Evolutionary conservation across 2,797 vertebrate genomes (phyloP), one percentile per base, ranked within the genome.

Genomic region (Phrynocephalus guinanensis): DNA sequence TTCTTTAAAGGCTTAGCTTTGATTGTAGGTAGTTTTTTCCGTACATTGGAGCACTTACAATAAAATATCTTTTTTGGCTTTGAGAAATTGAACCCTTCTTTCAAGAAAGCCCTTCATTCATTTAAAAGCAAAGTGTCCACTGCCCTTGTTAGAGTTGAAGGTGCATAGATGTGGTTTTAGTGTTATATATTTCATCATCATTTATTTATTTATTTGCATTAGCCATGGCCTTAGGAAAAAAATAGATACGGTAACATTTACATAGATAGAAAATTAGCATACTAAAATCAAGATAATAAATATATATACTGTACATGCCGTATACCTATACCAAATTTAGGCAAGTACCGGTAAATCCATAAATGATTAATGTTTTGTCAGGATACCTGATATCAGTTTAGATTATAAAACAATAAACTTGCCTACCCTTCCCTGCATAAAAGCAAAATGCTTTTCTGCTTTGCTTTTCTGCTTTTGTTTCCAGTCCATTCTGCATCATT

Each of bases 1-100:
- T 8, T 38, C 76, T 93, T 87, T 92, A 77, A 89, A 94, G 89
- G 85, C 82, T 90, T 85, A 88, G 30, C 48, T 78, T 78, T 67
- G 73, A 67, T 1, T 3, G 0, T n/a, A 67, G 24, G 18, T 28
- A 79, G 70, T 24, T 18, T 44, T 56, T 79, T 79, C 33, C 13
- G 56, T 38, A 9, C 13, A 52, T 71, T 63, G 60, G 82, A 38
- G 60, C 8, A 18, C 24, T 75, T 85, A 33, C 63, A 50, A 30
- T 28, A 50, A 18, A 68, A 52, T 11, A 33, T 30, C 28, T 56
- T 52, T 84, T 33, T 78, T 70, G 60, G 18, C 9, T 48, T 28
- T n/a, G 20, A 16, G 73, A 30, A 33, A 30, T 48, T 5, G 44
- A 30, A 38, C 63, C 3, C 7, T 2, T 66, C 20, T 22, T 28